Percentiles rank a stretch among this genome's conserved stretches.
phyloP scores from a whole-genome alignment of 2,797 vertebrate species.

The Enoplosus armatus region DNA sequence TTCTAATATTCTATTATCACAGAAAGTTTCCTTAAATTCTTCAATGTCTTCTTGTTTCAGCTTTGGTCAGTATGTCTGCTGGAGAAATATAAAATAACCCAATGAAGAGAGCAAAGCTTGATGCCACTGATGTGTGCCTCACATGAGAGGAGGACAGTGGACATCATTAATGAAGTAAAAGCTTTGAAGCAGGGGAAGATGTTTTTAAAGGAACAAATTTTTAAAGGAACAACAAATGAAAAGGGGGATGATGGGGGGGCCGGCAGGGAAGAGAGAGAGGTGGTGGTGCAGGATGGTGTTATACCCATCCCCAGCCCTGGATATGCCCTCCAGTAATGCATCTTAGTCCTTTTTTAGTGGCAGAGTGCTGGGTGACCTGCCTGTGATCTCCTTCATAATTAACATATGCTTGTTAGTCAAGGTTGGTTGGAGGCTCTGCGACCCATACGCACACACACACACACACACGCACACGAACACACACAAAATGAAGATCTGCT shows the following conservation, averaged over 20 bases:
- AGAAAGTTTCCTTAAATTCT: neutral
- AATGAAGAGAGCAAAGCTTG: neutral
- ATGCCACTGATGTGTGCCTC: neutral
- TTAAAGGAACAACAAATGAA: slow-evolving; percentile 43
- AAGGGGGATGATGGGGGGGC: slow-evolving; percentile 22
- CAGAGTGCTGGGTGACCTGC: slow-evolving; percentile 94
- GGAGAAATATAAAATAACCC: neutral
- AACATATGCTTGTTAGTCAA: slow-evolving; percentile 99
- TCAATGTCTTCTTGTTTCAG: neutral
- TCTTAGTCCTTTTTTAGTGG: slow-evolving; percentile 91
- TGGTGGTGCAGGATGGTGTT: slow-evolving; percentile 64
- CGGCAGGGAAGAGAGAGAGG: slow-evolving; percentile 16
- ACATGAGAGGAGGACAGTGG: neutral
- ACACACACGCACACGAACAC: slow-evolving; percentile 37
- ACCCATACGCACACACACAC: slow-evolving; percentile 42
- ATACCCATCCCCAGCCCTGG: slow-evolving; percentile 87
- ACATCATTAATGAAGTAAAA: slow-evolving; percentile 44
- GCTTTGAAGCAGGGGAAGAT: slow-evolving; percentile 14
- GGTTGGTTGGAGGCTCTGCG: slow-evolving; percentile 92
- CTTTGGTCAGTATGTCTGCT: neutral
- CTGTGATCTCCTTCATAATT: slow-evolving; percentile 98
- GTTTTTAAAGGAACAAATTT: slow-evolving; percentile 7
- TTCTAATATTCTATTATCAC: neutral
- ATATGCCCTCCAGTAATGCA: slow-evolving; percentile 93
- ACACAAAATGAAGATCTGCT: slow-evolving; percentile 33